Evolutionary conservation across 2,797 vertebrate species (phyloP).

Genomic region (Parauchenoglanis ngamensis): DNA sequence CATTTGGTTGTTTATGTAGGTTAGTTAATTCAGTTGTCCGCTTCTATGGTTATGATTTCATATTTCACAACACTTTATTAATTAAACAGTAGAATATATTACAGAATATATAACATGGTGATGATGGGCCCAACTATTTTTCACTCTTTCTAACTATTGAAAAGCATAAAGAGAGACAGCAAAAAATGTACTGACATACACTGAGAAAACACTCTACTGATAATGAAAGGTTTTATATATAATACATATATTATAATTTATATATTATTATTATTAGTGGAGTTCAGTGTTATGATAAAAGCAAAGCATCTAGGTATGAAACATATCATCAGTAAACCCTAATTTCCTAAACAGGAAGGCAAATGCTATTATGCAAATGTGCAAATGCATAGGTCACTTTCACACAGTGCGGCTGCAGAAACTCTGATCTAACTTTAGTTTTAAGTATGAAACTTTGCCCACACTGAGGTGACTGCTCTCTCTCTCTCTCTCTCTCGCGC

Average conservation of each 20-base stretch:
- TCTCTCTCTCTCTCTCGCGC: not conserved
- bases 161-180: not conserved
- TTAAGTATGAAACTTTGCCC: not conserved
- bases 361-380: not conserved
- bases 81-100: not conserved
- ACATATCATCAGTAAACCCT: not conserved
- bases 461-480: not conserved
- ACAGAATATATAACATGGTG: not conserved
- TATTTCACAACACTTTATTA: not conserved
- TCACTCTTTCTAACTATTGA: too few relatives aligned
- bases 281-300: not conserved
- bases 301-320: not conserved
- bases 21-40: not conserved
- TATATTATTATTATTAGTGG: not conserved
- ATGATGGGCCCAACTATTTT: not conserved
- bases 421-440: slow-evolving; percentile 7
- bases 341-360: not conserved
- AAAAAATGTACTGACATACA: not conserved
- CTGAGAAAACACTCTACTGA: not conserved
- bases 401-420: not conserved
- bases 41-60: not conserved
- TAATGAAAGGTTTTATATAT: not conserved
- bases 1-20: not conserved
- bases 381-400: slow-evolving; percentile 14
- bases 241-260: too few relatives aligned